phyloP scores from a whole-genome alignment of 2,797 vertebrate species.

The Benthosema pterotum region DNA sequence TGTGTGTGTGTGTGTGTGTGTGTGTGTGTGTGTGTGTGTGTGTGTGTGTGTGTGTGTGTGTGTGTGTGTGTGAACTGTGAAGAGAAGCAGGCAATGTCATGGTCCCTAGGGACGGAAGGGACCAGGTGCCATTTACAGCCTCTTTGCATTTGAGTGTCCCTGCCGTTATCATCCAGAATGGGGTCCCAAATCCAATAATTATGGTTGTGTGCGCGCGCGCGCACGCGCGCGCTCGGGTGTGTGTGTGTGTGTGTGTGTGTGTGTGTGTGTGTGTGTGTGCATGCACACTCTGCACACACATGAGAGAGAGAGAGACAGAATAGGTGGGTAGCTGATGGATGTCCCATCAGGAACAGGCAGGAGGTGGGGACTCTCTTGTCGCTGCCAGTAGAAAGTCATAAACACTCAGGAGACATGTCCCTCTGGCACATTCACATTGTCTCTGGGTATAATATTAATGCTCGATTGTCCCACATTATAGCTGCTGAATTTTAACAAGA shows the following conservation, averaged over 20 bases:
- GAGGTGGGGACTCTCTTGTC: neutral
- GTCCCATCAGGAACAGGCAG: slow-evolving; percentile 37
- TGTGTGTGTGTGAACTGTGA: no score
- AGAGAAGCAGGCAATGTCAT: neutral
- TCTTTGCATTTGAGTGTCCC: slow-evolving; percentile 33
- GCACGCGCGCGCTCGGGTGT: neutral
- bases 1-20: no score
- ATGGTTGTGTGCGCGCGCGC: neutral
- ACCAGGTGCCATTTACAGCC: slow-evolving; percentile 25
- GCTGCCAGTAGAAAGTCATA: no score
- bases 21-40: no score
- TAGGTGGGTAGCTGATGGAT: slow-evolving; percentile 50
- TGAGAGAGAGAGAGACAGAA: slow-evolving; percentile 10
- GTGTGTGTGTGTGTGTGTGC: slow-evolving; percentile 4
- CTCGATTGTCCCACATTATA: no score
- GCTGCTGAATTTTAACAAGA: no score
- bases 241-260: slow-evolving; percentile 7
- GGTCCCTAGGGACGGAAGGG: slow-evolving; percentile 1
- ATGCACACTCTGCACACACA: no score
- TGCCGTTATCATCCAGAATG: slow-evolving; percentile 15
- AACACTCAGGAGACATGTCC: no score
- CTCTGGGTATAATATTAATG: no score
- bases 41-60: no score
- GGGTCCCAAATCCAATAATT: neutral
- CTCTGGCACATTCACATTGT: no score